phyloP scores from a whole-genome alignment of 2,797 vertebrate genomes.

The Atherinosoma microstoma region DNA sequence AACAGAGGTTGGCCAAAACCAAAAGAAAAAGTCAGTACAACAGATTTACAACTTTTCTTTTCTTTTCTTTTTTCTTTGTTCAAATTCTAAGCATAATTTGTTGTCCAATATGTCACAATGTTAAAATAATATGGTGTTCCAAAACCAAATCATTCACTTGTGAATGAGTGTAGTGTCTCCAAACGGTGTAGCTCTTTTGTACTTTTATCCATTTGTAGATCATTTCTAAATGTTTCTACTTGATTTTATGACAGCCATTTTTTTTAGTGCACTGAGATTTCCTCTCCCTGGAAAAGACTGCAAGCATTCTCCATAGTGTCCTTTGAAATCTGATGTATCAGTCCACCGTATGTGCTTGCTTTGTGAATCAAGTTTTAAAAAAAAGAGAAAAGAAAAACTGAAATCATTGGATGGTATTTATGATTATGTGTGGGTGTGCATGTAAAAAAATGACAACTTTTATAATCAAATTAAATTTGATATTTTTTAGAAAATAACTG shows the following conservation, averaged over 20 bases:
- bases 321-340: constrained; percentile 86
- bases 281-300: constrained; percentile 84
- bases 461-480: constrained; percentile 96
- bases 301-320: constrained; percentile 91
- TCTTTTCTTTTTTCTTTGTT: constrained; percentile 19
- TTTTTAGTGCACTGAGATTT: constrained; percentile 89
- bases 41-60: constrained; percentile 52
- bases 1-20: constrained; percentile 47
- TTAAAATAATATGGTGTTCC: constrained; percentile 46
- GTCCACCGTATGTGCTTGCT: constrained; percentile 88
- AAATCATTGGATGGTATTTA: constrained; percentile 86
- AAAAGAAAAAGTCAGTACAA: constrained; percentile 56
- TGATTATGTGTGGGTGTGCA: constrained; percentile 92
- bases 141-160: constrained; percentile 70
- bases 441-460: constrained; percentile 89
- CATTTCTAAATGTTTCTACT: constrained; percentile 97
- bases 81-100: constrained; percentile 23
- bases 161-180: constrained; percentile 72
- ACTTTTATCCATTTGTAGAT: constrained; percentile 94
- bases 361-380: constrained; percentile 83
- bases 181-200: constrained; percentile 88
- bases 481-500: constrained; percentile 85
- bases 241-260: constrained; percentile 94
- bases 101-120: constrained; percentile 34
- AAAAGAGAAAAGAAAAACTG: constrained; percentile 51